A percentile compares a stretch with the other conserved stretches of the same genome.
Conservation (phyloP, 2,888 invertebrate genomes). For the Erebia aethiops region DNA sequence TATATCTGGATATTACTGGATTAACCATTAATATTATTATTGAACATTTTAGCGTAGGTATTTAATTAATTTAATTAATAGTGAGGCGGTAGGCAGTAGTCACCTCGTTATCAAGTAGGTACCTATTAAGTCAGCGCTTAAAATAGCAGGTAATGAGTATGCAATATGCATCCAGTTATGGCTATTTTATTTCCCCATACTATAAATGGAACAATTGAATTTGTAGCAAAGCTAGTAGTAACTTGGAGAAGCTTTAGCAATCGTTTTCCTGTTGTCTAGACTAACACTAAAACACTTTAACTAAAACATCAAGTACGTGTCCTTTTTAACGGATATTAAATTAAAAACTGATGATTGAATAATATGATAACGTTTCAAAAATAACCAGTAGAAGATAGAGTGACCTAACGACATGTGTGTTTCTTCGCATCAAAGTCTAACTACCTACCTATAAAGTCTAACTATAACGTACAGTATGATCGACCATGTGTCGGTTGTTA, state of each 20-base stretch:
- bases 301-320: neutral
- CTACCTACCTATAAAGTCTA: neutral
- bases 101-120: neutral
- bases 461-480: constrained; percentile 21
- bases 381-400: constrained; percentile 23
- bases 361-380: constrained; percentile 23
- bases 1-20: too few species aligned
- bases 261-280: constrained; percentile 5
- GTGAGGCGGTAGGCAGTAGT: too few species aligned
- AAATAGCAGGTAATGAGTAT: neutral
- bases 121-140: constrained; percentile 5
- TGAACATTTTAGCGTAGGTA: neutral
- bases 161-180: neutral
- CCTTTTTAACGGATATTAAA: constrained; percentile 25
- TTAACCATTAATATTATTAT: neutral
- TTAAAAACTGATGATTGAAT: constrained; percentile 20
- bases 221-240: neutral
- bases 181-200: constrained; percentile 11
- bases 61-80: constrained; percentile 12
- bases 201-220: constrained; percentile 6
- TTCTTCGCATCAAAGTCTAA: constrained; percentile 20
- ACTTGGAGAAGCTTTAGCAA: neutral
- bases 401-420: constrained; percentile 33
- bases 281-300: neutral
- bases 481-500: constrained; percentile 48